Base-by-base conservation (phyloP, 2,113 vertebrate species). In the Boleophthalmus pectinirostris region DNA sequence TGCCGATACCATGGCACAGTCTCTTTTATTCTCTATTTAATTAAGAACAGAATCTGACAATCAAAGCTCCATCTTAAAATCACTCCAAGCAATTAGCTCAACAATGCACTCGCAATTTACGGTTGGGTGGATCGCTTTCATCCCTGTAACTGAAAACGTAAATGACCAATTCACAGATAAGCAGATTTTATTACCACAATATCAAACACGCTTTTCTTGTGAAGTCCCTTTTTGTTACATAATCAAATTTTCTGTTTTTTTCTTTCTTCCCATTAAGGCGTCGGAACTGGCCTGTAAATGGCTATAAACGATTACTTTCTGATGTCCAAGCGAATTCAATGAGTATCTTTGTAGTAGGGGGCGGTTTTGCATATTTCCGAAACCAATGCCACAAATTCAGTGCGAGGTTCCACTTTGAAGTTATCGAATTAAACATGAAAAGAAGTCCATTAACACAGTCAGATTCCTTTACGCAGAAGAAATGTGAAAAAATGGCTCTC, bases 331-430 rank as follows among this genome's bases (percentile, higher is more conserved):
- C 90, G 87, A 87, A 84, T 91, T 93, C 92, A 88, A 85, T 92
- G 92, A 92, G 93, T 91, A 93, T 92, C 88, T 94, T 90, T 93
- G 90, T 95, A 94, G 92, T 91, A 90, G 90, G 89, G 38, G 92
- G 93, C 14, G 23, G 93, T 93, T 93, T 94, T 93, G 87, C 88
- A 91, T 94, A 95, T 54, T 54, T 77, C 92, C 88, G 81, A 90
- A 93, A 90, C 91, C 93, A 90, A 90, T 78, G 85, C 90, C 91
- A 91, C 94, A 91, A 94, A 94, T 94, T 92, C 33, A 38, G 92
- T 88, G 75, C 71, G 80, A 70, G 86, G 86, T 84, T 92, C 92
- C 94, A 85, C 80, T 90, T 88, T 84, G 79, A 89, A 83, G 75
- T 72, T 76, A 70, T 67, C 63, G 73, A 82, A 84, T 65, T 58